Conservation (phyloP, 2,113 vertebrate species). For the Spea bombifrons region DNA sequence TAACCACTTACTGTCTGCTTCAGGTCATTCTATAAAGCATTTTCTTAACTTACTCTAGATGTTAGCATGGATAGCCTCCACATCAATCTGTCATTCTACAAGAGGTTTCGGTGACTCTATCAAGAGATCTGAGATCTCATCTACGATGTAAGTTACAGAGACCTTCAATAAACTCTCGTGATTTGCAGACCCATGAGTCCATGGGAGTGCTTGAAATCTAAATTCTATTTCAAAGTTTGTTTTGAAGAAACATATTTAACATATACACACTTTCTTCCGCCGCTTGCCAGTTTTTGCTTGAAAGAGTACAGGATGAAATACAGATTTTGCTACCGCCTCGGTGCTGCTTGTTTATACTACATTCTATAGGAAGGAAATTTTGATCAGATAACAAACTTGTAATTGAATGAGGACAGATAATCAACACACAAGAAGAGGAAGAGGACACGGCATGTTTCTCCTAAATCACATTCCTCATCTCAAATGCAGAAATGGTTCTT, state of each 20-base stretch:
- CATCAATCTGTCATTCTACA: neutral
- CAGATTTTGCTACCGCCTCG: neutral
- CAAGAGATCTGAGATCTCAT: neutral
- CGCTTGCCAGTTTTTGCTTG: neutral
- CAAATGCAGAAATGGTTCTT: neutral
- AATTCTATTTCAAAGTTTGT: conserved; percentile 16
- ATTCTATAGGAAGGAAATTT: conserved; percentile 30
- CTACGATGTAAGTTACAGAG: neutral
- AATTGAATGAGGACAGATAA: conserved; percentile 11
- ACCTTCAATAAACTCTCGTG: neutral
- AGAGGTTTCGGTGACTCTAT: neutral
- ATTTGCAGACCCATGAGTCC: neutral
- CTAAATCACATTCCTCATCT: conserved; percentile 17
- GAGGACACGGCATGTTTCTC: neutral
- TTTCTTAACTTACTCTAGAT: too few species aligned
- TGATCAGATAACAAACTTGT: conserved; percentile 9
- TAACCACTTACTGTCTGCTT: too few species aligned
- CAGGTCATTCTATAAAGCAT: too few species aligned
- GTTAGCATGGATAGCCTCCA: neutral
- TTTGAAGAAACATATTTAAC: conserved; percentile 13
- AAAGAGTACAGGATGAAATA: neutral
- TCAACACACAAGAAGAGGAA: conserved; percentile 14
- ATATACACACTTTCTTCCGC: conserved; percentile 7
- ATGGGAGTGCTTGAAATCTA: conserved; percentile 7
- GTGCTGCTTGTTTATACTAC: neutral